Percentiles rank a stretch among this genome's conserved stretches.
phyloP scores from a whole-genome alignment of 2,113 vertebrate genomes.

The Okapia johnstoni region DNA sequence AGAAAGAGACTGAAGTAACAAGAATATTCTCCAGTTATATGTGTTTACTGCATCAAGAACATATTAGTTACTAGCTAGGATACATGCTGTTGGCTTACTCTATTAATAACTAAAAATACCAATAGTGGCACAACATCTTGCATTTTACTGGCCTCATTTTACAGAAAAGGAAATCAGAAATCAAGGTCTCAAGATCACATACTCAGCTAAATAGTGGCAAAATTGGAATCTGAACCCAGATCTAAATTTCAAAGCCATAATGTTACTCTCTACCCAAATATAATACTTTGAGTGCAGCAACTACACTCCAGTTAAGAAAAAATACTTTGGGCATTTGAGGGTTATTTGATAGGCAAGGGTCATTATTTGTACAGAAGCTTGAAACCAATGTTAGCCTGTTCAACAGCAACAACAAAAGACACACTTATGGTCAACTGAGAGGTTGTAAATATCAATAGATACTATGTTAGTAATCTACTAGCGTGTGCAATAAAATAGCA shows the following conservation, averaged over 20 bases:
- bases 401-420: neutral
- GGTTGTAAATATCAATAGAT: neutral
- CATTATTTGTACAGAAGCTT: neutral
- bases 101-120: neutral
- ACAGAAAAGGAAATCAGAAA: slow-evolving; percentile 6
- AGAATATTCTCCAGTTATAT: neutral
- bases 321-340: neutral
- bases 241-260: neutral
- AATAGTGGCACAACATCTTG: neutral
- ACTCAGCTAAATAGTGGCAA: neutral
- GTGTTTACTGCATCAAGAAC: neutral
- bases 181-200: neutral
- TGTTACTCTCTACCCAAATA: neutral
- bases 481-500: neutral
- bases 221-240: neutral
- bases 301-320: neutral
- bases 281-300: neutral
- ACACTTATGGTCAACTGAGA: neutral
- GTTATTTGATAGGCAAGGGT: neutral
- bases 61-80: neutral
- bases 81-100: neutral
- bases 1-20: neutral
- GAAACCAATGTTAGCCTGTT: neutral
- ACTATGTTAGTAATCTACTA: neutral
- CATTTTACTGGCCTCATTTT: neutral